Percentiles rank a stretch among this genome's conserved stretches.
Conservation (phyloP, 2,888 invertebrate genomes). For the Linyphia triangularis region DNA sequence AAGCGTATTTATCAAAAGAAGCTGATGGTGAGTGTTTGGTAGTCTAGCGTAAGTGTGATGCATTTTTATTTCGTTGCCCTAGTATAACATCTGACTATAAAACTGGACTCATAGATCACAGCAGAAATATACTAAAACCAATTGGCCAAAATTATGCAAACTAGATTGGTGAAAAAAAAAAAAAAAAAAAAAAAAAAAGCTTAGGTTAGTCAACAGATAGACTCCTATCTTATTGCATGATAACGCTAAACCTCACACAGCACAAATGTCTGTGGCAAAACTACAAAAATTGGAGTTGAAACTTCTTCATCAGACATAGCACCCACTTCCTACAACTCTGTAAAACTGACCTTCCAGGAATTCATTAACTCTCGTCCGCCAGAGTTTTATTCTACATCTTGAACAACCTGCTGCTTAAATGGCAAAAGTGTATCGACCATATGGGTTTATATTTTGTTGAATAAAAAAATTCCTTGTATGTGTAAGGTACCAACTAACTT, state of each 20-base stretch:
- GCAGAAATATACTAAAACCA: neutral
- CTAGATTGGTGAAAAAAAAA: too few relatives aligned
- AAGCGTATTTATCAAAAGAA: neutral
- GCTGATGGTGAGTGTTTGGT: too few relatives aligned
- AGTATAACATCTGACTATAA: too few relatives aligned
- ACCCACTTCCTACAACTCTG: neutral
- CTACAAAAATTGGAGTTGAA: too few relatives aligned
- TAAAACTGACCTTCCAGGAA: neutral
- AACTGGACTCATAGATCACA: neutral
- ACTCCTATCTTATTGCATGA: neutral
- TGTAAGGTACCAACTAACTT: too few relatives aligned
- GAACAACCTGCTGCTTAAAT: neutral
- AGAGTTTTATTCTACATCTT: neutral
- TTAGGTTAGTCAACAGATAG: neutral
- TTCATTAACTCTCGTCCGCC: too few relatives aligned
- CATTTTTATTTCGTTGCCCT: neutral
- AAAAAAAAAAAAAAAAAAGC: neutral
- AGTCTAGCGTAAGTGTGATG: neutral
- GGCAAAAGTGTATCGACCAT: neutral
- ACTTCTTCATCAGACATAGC: neutral
- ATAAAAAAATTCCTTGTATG: neutral
- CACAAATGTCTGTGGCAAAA: neutral
- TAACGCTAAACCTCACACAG: neutral
- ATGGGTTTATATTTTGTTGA: neutral
- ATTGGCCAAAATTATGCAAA: neutral